These are phyloP conservation scores for Epirrhoe tristata DNA, from an alignment of 2,888 invertebrate genomes.

Conservation along the genomic window DNA sequence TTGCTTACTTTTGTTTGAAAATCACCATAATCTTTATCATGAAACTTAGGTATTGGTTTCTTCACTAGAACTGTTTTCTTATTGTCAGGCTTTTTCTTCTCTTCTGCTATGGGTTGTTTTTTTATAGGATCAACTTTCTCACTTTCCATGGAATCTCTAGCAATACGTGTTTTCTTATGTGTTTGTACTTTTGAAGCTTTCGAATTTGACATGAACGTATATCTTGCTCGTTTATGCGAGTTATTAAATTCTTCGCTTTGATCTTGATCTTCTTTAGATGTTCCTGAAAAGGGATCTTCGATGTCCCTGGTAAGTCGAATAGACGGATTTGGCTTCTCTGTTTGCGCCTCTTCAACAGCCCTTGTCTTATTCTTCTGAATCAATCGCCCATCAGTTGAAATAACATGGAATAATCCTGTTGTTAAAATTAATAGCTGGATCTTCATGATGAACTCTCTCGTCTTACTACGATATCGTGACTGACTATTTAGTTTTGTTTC, in stretches of 20 bases:
- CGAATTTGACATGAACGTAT: slow-evolving; percentile 35
- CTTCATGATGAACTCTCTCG: slow-evolving; percentile 58
- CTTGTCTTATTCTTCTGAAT: slow-evolving; percentile 57
- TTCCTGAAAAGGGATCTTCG: slow-evolving; percentile 45
- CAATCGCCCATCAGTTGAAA: slow-evolving; percentile 52
- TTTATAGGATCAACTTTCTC: slow-evolving; percentile 18
- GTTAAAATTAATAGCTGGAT: slow-evolving; percentile 48
- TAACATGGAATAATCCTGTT: slow-evolving; percentile 41
- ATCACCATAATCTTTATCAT: slow-evolving; percentile 65
- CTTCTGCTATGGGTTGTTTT: slow-evolving; percentile 30
- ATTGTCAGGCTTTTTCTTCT: slow-evolving; percentile 16
- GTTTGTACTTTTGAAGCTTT: slow-evolving; percentile 11
- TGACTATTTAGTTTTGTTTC: slow-evolving; percentile 56
- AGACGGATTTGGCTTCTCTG: slow-evolving; percentile 47
- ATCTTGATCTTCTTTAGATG: slow-evolving; percentile 51
- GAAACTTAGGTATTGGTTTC: slow-evolving; percentile 72
- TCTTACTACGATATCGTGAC: slow-evolving; percentile 51
- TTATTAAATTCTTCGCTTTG: slow-evolving; percentile 48
- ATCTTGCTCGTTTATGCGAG: slow-evolving; percentile 43
- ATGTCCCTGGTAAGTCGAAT: slow-evolving; percentile 54
- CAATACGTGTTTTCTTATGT: slow-evolving; percentile 29
- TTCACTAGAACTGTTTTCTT: slow-evolving; percentile 56
- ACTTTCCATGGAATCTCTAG: slow-evolving; percentile 47
- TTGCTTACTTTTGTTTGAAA: slow-evolving; percentile 60
- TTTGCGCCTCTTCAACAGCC: slow-evolving; percentile 46